Evolutionary conservation across 2,888 invertebrate genomes (phyloP), one percentile per base, ranked within the genome.

Genomic region (Microplitis deprimator): DNA sequence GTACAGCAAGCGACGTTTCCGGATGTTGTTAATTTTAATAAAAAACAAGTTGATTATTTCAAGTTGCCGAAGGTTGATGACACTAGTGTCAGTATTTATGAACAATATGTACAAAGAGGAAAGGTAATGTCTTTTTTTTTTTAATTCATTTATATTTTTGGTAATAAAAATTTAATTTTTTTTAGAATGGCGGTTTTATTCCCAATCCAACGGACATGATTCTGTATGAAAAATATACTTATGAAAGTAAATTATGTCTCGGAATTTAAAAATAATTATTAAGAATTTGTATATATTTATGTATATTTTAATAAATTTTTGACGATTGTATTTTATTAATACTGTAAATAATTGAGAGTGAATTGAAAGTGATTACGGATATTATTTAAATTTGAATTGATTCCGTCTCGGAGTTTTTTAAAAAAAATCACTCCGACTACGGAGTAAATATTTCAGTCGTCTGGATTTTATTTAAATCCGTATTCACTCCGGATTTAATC

Each of bases 1-100:
- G 92, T 93, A 1, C 93, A 93, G 13, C 91, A 92, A 85, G 93
- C 93, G 85, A 92, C 92, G 0, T 93, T 95, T 87, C 91, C 92
- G 0, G 92, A 93, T 79, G 94, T 94, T 88, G 92, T 93, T 77
- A 91, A 93, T 0, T 90, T 92, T 29, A 91, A 93, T 85, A 93
- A 13, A 13, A 50, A 50, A 13, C 8, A 50, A 50, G 13, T 13
- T 10, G 50, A 50, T 8, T 13, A 13, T 50, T 50, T 94, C 20
- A 92, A 92, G 65, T 92, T 94, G 38, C 95, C 95, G 1, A 92
- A 91, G 3, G 94, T 96, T 13, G 91, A 91, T 8, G 90, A 92
- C 81, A 90, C 91, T 13, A 92, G 94, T 65, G 91, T 93, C 72
- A 93, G 93, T 82, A 92, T 95, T 80, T 96, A 96, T 87, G 91